These are phyloP conservation scores for Athalia rosae DNA, from an alignment of 2,888 invertebrate species.

Conservation along the genomic window DNA sequence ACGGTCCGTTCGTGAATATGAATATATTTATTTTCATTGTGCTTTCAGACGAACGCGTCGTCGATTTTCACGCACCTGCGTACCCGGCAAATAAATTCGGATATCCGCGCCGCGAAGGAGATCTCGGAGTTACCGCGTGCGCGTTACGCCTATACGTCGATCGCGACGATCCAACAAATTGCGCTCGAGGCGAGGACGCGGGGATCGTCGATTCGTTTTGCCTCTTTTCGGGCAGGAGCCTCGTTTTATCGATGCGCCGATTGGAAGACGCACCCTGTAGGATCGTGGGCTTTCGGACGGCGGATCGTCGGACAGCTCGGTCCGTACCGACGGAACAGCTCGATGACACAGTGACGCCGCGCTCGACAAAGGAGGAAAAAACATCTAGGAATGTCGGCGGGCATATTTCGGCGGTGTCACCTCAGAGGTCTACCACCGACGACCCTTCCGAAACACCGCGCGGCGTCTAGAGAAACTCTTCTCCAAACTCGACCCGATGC, in stretches of 20 bases:
- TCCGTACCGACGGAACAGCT: slow-evolving; percentile 47
- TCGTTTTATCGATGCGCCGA: too few relatives aligned
- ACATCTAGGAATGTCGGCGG: slow-evolving; percentile 69
- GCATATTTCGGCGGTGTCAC: slow-evolving; percentile 71
- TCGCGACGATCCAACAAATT: too few relatives aligned
- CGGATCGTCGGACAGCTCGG: neutral
- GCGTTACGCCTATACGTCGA: too few relatives aligned
- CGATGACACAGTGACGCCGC: slow-evolving; percentile 68
- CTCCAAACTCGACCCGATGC: too few relatives aligned
- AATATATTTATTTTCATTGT: slow-evolving; percentile 58
- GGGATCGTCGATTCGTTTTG: too few relatives aligned
- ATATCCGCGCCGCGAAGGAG: too few relatives aligned
- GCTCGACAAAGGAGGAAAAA: slow-evolving; percentile 69
- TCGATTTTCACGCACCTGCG: neutral
- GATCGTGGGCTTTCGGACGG: neutral
- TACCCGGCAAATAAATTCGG: too few relatives aligned
- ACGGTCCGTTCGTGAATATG: slow-evolving; percentile 69
- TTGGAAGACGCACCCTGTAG: slow-evolving; percentile 26
- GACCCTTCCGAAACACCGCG: slow-evolving; percentile 37
- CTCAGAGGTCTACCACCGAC: slow-evolving; percentile 54
- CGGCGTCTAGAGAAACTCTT: neutral
- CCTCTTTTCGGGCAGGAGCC: too few relatives aligned
- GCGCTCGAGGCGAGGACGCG: too few relatives aligned
- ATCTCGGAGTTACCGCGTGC: too few relatives aligned
- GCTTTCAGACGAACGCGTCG: slow-evolving; percentile 57